phyloP scores from a whole-genome alignment of 2,113 vertebrate genomes.

The Nycticryphes semicollaris region DNA sequence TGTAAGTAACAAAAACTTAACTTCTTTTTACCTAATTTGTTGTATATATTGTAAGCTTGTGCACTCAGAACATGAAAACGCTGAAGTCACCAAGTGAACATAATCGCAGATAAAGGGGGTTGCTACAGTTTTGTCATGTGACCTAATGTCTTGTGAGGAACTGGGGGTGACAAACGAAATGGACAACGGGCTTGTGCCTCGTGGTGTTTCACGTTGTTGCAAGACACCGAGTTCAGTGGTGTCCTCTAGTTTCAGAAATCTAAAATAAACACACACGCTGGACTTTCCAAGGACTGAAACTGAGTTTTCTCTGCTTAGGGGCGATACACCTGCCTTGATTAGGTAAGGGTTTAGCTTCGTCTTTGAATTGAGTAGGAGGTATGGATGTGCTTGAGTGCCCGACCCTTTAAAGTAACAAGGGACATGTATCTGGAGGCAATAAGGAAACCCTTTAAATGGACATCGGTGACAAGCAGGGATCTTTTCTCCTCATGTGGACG shows the following conservation, averaged over 20 bases:
- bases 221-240: not conserved
- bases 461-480: not conserved
- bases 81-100: not conserved
- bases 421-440: not conserved
- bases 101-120: not conserved
- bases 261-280: not conserved
- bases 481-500: not conserved
- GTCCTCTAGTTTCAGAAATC: not conserved
- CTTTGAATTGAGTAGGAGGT: not conserved
- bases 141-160: not conserved
- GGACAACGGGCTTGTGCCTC: not conserved
- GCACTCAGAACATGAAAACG: not conserved
- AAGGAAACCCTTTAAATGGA: not conserved
- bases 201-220: not conserved
- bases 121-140: not conserved
- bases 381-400: not conserved
- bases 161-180: not conserved
- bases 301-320: not conserved
- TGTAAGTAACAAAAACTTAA: not conserved
- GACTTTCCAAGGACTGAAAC: not conserved
- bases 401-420: not conserved
- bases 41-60: not conserved
- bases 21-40: not conserved
- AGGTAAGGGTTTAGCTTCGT: not conserved
- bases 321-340: rapidly evolving